Evolutionary conservation across 35 echinoderm and acorn worm species (phyloP), one percentile per base, ranked within the genome.

Genomic region (Holothuria glaberrima): DNA sequence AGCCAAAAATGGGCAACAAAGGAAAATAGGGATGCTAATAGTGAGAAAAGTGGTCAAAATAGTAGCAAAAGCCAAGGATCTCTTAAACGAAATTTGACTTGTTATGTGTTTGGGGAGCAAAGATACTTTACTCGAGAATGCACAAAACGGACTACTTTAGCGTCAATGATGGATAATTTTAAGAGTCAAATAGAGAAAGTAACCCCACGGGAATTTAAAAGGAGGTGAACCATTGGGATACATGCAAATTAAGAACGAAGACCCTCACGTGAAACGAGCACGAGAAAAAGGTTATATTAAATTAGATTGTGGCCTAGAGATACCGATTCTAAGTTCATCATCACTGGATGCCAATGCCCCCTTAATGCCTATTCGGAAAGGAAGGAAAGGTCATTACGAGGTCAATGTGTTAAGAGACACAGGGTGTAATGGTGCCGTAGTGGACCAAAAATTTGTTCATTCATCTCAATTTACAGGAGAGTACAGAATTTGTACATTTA

Each of bases 391-490:
- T 56, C 17, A 71, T 32, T 27, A 90, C 5, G 33, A 32, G 48
- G 75, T 89, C 25, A 48, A 58, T 56, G 87, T 93, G 1, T 65
- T 93, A 28, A 50, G 92, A 27, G 92, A 90, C 72, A 83, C 70
- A 19, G 93, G 93, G 26, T 94, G 93, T 38, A 91, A 72, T 46
- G 83, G 89, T 22, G 89, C 89, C 21, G 81, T 94, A 9, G 82
- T 94, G 4, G 41, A 83, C 22, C 25, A 19, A 52, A 57, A 45
- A 22, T 79, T 87, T 65, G 93, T 94, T 19, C 13, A 19, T 35
- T 29, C 58, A 29, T 59, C 60, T 44, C 93, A 91, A 30, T 56
- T 91, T n/a, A 87, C 83, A 18, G 93, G 89, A 21, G 83, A 91
- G 57, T 34, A 58, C 30, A 91, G 86, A 59, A 86, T 63, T 18